phyloP scores from a whole-genome alignment of 2,888 invertebrate genomes.

The Eretmocerus hayati region DNA sequence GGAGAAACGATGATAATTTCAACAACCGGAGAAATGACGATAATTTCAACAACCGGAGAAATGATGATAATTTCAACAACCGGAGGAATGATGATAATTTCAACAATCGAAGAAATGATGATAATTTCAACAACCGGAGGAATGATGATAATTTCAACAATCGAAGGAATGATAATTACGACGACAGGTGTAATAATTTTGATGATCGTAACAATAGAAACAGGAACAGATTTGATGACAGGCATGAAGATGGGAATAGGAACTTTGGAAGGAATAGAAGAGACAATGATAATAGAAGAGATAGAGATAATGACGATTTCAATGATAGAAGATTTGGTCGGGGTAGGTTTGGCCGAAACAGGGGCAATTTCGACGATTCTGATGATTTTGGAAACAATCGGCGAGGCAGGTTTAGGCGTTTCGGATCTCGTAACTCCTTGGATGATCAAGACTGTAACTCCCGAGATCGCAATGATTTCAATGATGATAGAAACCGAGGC shows the following conservation, averaged over 20 bases:
- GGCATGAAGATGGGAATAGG: not conserved
- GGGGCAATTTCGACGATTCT: not conserved
- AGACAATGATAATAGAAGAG: constrained; percentile 3
- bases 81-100: not conserved
- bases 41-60: not conserved
- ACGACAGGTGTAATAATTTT: constrained; percentile 7
- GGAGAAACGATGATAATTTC: constrained; percentile 5
- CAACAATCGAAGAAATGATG: not conserved
- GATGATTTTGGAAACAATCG: constrained; percentile 18
- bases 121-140: constrained; percentile 5
- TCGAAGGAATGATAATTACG: constrained; percentile 7
- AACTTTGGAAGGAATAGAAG: not conserved
- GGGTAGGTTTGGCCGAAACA: not conserved
- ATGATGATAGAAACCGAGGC: constrained; percentile 20
- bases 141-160: constrained; percentile 11
- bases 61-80: not conserved
- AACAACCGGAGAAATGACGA: constrained; percentile 3
- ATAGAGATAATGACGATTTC: constrained; percentile 27
- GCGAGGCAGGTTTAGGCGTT: constrained; percentile 17
- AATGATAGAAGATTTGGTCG: not conserved
- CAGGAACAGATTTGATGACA: not conserved
- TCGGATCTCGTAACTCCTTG: constrained; percentile 15
- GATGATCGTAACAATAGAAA: not conserved
- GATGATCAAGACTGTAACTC: constrained; percentile 14
- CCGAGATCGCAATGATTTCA: constrained; percentile 3